Conservation (phyloP, 2,888 invertebrate genomes). For the Cactoblastis cactorum region DNA sequence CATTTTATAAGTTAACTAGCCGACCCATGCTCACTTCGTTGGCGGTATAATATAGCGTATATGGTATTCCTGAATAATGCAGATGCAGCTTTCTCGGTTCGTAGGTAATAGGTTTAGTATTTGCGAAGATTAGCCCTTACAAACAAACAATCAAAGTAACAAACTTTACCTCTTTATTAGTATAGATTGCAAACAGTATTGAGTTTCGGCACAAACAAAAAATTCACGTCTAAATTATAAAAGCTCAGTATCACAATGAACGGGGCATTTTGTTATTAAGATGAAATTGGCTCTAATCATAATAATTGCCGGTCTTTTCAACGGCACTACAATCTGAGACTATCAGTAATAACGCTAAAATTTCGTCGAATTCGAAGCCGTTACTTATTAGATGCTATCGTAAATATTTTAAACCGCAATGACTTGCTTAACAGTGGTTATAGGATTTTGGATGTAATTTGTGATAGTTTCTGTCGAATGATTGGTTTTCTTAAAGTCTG, state of each 20-base stretch:
- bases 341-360: constrained; percentile 36
- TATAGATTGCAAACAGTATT: not conserved
- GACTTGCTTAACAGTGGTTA: constrained; percentile 23
- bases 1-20: too few relatives aligned
- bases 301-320: constrained; percentile 16
- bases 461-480: too few relatives aligned
- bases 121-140: too few relatives aligned
- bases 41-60: too few relatives aligned
- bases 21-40: too few relatives aligned
- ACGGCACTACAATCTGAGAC: constrained; percentile 23
- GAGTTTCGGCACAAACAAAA: not conserved
- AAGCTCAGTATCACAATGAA: not conserved
- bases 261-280: not conserved
- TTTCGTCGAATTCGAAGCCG: constrained; percentile 33
- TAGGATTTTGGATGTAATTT: not conserved
- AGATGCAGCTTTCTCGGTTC: too few relatives aligned
- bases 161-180: too few relatives aligned
- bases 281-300: constrained; percentile 10
- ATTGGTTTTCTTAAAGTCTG: too few relatives aligned
- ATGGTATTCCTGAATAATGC: too few relatives aligned
- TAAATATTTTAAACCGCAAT: constrained; percentile 50
- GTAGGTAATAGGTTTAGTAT: too few relatives aligned
- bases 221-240: not conserved
- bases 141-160: too few relatives aligned
- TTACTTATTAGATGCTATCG: constrained; percentile 36